phyloP scores from a whole-genome alignment of 2,113 vertebrate genomes.

The Pipa parva region DNA sequence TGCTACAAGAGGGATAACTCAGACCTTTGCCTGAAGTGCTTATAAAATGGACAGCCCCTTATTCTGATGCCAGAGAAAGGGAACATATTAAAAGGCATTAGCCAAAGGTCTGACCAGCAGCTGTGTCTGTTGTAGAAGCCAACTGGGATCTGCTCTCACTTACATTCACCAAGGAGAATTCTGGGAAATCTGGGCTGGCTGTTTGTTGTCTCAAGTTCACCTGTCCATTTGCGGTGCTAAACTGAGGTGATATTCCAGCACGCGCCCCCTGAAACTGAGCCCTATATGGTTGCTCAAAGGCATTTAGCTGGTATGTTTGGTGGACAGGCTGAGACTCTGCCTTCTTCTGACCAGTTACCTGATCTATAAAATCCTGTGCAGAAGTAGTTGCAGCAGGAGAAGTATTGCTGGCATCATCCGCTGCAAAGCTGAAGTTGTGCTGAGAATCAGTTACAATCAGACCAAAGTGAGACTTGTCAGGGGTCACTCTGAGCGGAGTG shows the following conservation, averaged over 20 bases:
- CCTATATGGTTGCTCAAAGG: constrained; percentile 93
- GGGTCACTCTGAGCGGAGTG: constrained; percentile 86
- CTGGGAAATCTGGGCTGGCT: constrained; percentile 87
- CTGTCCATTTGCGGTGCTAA: constrained; percentile 92
- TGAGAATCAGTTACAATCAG: constrained; percentile 93
- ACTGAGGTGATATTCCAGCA: constrained; percentile 85
- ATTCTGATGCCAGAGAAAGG: background rate
- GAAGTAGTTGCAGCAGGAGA: constrained; percentile 78
- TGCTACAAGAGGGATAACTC: background rate
- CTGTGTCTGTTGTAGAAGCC: constrained; percentile 91
- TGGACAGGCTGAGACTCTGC: constrained; percentile 85
- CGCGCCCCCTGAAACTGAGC: constrained; percentile 86
- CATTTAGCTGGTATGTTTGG: constrained; percentile 92
- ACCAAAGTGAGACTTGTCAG: constrained; percentile 95
- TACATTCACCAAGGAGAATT: constrained; percentile 92
- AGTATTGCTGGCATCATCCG: constrained; percentile 86
- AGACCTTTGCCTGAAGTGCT: constrained; percentile 1
- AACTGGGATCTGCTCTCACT: constrained; percentile 90
- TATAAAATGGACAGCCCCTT: constrained; percentile 5
- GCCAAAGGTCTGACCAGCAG: constrained; percentile 93
- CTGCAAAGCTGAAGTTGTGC: constrained; percentile 94
- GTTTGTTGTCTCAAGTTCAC: constrained; percentile 86
- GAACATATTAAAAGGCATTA: constrained; percentile 53
- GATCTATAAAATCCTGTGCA: constrained; percentile 93
- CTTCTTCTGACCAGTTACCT: constrained; percentile 94